Evolutionary conservation across 2,888 invertebrate genomes (phyloP), one percentile per base, ranked within the genome.

Genomic region (Creontiades dilutus): DNA sequence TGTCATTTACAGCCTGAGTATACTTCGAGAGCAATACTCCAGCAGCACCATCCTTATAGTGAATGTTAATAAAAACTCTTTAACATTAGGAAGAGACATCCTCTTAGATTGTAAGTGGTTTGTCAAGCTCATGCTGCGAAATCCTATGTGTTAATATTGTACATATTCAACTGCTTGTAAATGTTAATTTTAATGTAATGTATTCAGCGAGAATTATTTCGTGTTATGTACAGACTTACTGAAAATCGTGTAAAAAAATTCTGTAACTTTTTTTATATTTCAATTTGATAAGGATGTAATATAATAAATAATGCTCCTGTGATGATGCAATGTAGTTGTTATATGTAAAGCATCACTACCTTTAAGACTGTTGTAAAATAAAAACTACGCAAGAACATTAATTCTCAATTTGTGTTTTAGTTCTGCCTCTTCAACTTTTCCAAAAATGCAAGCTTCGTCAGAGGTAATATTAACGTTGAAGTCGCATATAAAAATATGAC

Each of bases 1-100:
- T 97, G 97, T 93, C 97, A 97, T 93, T 93, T 97, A 92, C 97
- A 97, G 93, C 97, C 97, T 61, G 96, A 95, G 48, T 92, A 92
- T 86, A 90, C 91, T 57, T 91, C 91, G 85, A 89, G 91, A 90
- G 91, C 91, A 80, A 90, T 91, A 82, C 90, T 94, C 91, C 94
- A 95, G 91, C 94, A 95, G 91, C 94, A 95, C 91, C 95, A 95
- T 91, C 95, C 95, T 91, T 95, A 95, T 93, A 95, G 95, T 94
- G 95, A 95, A 93, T 95, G 95, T 94, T 95, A 94, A 91, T 91
- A 76, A 78, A 80, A 90, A 68, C 87, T 80, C 55, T 88, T n/a
- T 86, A 23, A 68, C 55, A 82, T 89, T 90, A 82, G 82, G 27
- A 82, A 82, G 52, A 82, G 82, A 52, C 48, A 90, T 90, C 57